These are phyloP conservation scores for Ectemnius cavifrons DNA, from an alignment of 2,888 invertebrate genomes.

Conservation along the genomic window DNA sequence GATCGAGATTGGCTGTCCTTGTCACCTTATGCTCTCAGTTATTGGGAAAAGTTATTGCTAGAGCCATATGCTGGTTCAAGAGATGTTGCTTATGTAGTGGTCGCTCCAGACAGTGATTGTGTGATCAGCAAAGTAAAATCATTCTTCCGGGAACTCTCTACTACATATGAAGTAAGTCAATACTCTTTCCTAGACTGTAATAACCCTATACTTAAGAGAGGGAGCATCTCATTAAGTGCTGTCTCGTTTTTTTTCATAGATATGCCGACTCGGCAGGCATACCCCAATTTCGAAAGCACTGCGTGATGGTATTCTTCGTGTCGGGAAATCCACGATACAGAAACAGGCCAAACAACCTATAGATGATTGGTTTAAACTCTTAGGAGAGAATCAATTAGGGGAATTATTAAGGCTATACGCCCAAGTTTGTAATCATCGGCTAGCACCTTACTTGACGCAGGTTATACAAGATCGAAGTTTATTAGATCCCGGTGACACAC, in stretches of 20 bases:
- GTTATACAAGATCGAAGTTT: constrained; percentile 87
- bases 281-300: constrained; percentile 91
- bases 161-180: constrained; percentile 88
- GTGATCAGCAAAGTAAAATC: constrained; percentile 87
- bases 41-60: constrained; percentile 98
- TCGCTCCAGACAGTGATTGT: constrained; percentile 95
- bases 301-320: constrained; percentile 92
- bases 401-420: constrained; percentile 93
- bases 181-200: background rate
- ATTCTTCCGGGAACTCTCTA: constrained; percentile 95
- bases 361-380: constrained; percentile 93
- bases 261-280: constrained; percentile 95
- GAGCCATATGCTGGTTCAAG: constrained; percentile 97
- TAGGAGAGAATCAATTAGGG: constrained; percentile 89
- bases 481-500: constrained; percentile 83
- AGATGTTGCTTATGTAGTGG: constrained; percentile 96
- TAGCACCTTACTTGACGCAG: constrained; percentile 87
- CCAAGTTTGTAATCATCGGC: constrained; percentile 86
- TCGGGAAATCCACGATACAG: constrained; percentile 84
- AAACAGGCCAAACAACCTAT: constrained; percentile 83
- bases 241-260: constrained; percentile 72
- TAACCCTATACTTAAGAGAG: background rate
- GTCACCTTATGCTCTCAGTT: constrained; percentile 95
- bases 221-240: no score
- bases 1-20: constrained; percentile 97